phyloP scores from a whole-genome alignment of 2,888 invertebrate species.

The Ctenicera cuprea region DNA sequence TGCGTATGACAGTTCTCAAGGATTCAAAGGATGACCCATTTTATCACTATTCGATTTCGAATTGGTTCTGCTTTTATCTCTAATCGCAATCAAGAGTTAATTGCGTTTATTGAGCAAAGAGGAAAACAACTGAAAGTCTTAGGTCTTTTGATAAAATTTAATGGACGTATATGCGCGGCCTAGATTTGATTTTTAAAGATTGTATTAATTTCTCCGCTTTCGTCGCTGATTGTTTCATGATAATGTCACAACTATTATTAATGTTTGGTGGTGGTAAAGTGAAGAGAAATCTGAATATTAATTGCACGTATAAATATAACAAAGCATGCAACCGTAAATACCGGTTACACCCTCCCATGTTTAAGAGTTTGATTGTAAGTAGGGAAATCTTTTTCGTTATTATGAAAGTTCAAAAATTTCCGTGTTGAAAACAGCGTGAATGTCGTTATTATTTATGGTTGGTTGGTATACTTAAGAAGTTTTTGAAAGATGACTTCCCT shows the following conservation, averaged over 20 bases:
- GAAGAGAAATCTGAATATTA: conserved; percentile 22
- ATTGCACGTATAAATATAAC: conserved; percentile 3
- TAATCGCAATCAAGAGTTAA: background rate
- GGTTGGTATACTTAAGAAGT: too few species aligned
- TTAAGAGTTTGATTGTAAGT: background rate
- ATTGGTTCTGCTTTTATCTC: too few species aligned
- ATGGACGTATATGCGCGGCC: background rate
- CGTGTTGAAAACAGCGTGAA: conserved; percentile 6
- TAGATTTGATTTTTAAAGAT: conserved; percentile 21
- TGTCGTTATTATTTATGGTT: background rate
- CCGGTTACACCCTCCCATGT: conserved; percentile 12
- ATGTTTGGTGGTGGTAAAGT: background rate
- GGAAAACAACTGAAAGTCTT: conserved; percentile 18
- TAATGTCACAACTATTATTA: conserved; percentile 28
- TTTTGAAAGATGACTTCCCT: too few species aligned
- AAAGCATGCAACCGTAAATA: conserved; percentile 11
- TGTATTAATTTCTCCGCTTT: conserved; percentile 27
- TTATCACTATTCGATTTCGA: too few species aligned
- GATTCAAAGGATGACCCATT: too few species aligned
- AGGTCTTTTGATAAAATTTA: conserved; percentile 16
- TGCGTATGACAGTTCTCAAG: too few species aligned
- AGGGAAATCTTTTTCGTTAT: conserved; percentile 2
- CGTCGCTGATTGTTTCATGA: conserved; percentile 22
- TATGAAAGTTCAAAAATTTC: conserved; percentile 12
- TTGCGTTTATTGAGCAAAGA: background rate